A percentile compares a stretch with the other conserved stretches of the same genome.
phyloP scores from a whole-genome alignment of 1,140 invertebrate species.

The Aphelenchoides avenae region DNA sequence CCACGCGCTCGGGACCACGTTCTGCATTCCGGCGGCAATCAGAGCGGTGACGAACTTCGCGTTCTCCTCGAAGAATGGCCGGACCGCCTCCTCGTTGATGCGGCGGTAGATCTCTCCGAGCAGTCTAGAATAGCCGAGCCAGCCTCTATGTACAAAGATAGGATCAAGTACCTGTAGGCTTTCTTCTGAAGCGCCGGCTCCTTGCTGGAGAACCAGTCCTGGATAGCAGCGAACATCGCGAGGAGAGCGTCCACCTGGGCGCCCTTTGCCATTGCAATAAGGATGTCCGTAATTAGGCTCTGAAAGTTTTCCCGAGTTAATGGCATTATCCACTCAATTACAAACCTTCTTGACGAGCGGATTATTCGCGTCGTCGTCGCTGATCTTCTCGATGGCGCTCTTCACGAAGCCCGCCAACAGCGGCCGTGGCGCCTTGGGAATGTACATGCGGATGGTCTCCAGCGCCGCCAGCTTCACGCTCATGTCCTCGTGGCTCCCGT shows the following conservation, averaged over 20 bases:
- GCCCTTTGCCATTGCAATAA: conserved; percentile 17
- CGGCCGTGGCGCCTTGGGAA: conserved; percentile 11
- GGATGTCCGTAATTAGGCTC: conserved; percentile 22
- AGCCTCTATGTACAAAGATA: neutral
- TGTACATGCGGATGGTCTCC: conserved; percentile 28
- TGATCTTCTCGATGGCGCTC: conserved; percentile 14
- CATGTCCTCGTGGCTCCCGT: conserved; percentile 59
- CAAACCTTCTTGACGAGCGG: neutral
- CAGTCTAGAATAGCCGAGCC: conserved; percentile 14
- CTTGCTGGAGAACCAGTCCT: conserved; percentile 13
- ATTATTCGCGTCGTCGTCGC: conserved; percentile 1
- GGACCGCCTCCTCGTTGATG: conserved; percentile 16
- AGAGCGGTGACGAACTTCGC: conserved; percentile 10
- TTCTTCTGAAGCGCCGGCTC: conserved; percentile 26
- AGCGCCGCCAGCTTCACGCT: conserved; percentile 5
- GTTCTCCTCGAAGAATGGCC: conserved; percentile 20
- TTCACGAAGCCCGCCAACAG: conserved; percentile 9
- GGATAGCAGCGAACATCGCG: conserved; percentile 4
- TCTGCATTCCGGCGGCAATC: conserved; percentile 2
- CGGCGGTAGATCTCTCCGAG: conserved; percentile 28
- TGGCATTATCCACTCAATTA: neutral
- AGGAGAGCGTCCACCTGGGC: neutral
- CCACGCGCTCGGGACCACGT: neutral
- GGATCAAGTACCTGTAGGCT: conserved; percentile 23
- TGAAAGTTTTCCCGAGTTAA: conserved; percentile 13